Evolutionary conservation across 53 echinoderm and acorn worm species (phyloP), one percentile per base, ranked within the genome.

Genomic region (Temnopleurus reevesii): DNA sequence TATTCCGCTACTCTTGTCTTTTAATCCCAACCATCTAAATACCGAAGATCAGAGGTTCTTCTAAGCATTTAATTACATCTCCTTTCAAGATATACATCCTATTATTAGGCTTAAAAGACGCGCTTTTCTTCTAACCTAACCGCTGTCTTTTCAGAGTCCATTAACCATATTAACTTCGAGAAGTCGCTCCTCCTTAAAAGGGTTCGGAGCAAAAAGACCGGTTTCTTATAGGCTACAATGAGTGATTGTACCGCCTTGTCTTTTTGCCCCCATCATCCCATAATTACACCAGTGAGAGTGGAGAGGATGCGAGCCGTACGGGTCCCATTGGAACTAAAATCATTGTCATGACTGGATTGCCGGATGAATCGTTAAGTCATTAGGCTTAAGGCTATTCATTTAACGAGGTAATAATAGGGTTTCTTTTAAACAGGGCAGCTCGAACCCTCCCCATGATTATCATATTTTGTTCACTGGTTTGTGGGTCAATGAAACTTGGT

Each of bases 321-420:
- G n/a, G 23, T n/a, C 41, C 41, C 71, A n/a, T 38, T 21, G 38
- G 71, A 49, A 18, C 17, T 49, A 47, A 15, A 51, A 2, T 79
- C 79, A 85, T 85, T 85, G 85, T 85, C 85, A 85, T 33, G 83
- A 15, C 36, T 83, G 31, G 28, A n/a, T 53, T 21, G 6, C 9
- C 10, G 17, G 83, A 1, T 21, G 12, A 85, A 85, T 85, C 85
- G 59, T 58, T 85, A 85, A 85, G 59, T 60, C 85, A 85, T 85
- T 85, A 85, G 85, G 61, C 85, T 85, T 85, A 85, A 45, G 15
- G 63, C 44, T 58, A 61, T 85, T 49, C 63, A 28, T 61, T 85
- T 85, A 85, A 85, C 60, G 23, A 85, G 63, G 61, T 85, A 61
- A 85, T 60, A 85, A 85, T 61, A 60, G 45, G 21, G 10, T 33